Base-by-base conservation (phyloP, 2,797 vertebrate genomes). In the Parotocinclus haroldoi region DNA sequence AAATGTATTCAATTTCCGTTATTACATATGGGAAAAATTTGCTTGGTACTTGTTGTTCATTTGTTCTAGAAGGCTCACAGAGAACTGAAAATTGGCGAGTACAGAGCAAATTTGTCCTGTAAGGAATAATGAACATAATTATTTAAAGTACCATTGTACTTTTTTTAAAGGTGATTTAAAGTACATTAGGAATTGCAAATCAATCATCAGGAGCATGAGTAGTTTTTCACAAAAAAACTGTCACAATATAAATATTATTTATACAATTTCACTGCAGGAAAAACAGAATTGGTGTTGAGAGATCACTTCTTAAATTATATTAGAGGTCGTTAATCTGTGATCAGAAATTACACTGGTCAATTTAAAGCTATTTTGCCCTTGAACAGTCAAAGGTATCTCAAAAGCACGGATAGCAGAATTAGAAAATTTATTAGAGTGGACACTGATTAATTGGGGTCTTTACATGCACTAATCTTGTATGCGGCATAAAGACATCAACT, bases 401-500 rank as follows among this genome's bases (percentile, higher is more conserved):
- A 63, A 68, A 78, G 57, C 63, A 52, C 18, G 16, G 12, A n/a
- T 56, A 16, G 18, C 18, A 11, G 37, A 53, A 65, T 65, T 60
- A 37, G 44, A 59, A 69, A 74, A 70, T 71, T 40, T 59, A 66
- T 65, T 13, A 18, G 61, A 60, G 56, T 58, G 51, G 61, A 66
- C 71, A 46, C 51, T 69, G 68, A 74, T 72, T 66, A 72, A 71
- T 67, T 52, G 50, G 52, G 14, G 54, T 66, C 57, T 74, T 66
- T 64, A 66, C 45, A 74, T 64, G 51, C 38, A 54, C 58, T 60
- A 72, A 74, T 65, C 65, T 63, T 67, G 49, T 59, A 58, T 64
- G 69, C 52, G 57, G 56, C 69, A 76, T 76, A 62, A 76, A 79
- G 77, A 72, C 74, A 74, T 76, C 72, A 76, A 72, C 66, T 56